Evolutionary conservation across 2,797 vertebrate genomes (phyloP).

Genomic region (Loriculus beryllinus): DNA sequence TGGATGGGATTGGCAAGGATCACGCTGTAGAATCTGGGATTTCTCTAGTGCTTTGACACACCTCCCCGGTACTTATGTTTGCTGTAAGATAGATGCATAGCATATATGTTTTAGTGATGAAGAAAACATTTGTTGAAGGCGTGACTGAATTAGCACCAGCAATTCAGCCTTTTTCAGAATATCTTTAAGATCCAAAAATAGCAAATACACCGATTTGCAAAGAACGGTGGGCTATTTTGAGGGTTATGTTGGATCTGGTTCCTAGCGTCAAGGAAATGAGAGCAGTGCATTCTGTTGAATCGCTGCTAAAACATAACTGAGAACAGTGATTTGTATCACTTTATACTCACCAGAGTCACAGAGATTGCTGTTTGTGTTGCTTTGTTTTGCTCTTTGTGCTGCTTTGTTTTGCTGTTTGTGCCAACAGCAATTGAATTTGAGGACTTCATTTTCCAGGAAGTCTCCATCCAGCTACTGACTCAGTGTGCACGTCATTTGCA

Average conservation of each 20-base stretch:
- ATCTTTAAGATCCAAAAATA: constrained; percentile 31
- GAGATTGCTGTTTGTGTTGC: constrained; percentile 5
- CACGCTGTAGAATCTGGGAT: not conserved
- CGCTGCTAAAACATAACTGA: not conserved
- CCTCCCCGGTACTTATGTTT: not conserved
- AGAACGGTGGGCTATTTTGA: constrained; percentile 49
- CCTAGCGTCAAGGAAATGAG: constrained; percentile 4
- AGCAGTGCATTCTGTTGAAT: not conserved
- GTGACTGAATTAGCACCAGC: not conserved
- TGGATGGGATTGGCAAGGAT: not conserved
- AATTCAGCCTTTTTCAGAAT: constrained; percentile 23
- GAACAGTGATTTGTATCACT: constrained; percentile 24
- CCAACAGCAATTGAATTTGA: constrained; percentile 49
- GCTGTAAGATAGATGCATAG: not conserved
- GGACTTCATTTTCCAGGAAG: constrained; percentile 38
- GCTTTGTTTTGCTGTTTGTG: constrained; percentile 43
- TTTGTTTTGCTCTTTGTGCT: constrained; percentile 18
- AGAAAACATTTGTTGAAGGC: not conserved
- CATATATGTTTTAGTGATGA: not conserved
- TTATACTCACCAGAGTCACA: constrained; percentile 4
- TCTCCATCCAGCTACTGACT: constrained; percentile 39
- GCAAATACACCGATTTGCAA: constrained; percentile 31
- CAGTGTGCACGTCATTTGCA: not conserved
- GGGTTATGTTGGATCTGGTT: constrained; percentile 9
- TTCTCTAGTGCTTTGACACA: constrained; percentile 26